Percentiles rank a stretch among this genome's conserved stretches.
phyloP scores from a whole-genome alignment of 2,888 invertebrate species.

The Drosophila dives region DNA sequence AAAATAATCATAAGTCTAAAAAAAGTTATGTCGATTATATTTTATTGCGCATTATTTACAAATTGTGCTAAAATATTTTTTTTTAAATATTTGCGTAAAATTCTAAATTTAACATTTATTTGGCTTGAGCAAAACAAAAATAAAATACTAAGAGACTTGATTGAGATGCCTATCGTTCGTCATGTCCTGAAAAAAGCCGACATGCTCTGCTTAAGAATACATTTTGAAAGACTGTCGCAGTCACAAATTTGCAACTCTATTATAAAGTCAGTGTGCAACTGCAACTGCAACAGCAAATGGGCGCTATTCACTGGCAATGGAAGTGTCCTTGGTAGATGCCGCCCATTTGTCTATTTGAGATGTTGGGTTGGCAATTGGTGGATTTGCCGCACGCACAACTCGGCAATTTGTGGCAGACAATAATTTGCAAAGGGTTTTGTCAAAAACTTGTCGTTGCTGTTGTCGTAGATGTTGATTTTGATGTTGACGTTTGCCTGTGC shows the following conservation, averaged over 20 bases:
- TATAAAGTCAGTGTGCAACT: background rate
- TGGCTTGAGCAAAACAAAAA: background rate
- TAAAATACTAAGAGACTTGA: background rate
- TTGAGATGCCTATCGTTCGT: constrained; percentile 14
- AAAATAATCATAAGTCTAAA: background rate
- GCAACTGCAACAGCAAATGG: background rate
- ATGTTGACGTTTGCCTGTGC: background rate
- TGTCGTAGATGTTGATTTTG: constrained; percentile 9
- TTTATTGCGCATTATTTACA: background rate
- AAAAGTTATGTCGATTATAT: background rate
- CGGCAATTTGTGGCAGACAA: constrained; percentile 40
- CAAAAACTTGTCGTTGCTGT: constrained; percentile 20
- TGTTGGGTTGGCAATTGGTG: constrained; percentile 1
- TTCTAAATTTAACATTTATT: background rate
- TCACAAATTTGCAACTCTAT: background rate
- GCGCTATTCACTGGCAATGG: constrained; percentile 8
- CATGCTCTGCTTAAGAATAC: constrained; percentile 6
- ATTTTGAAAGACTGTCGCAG: constrained; percentile 6
- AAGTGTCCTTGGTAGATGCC: constrained; percentile 11
- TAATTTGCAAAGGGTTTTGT: constrained; percentile 53
- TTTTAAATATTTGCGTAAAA: background rate
- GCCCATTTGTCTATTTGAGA: constrained; percentile 1
- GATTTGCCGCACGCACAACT: constrained; percentile 11
- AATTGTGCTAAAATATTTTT: background rate
- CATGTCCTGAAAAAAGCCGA: constrained; percentile 25